phyloP scores from a whole-genome alignment of 2,888 invertebrate genomes.

The Pharmacophagus antenor region DNA sequence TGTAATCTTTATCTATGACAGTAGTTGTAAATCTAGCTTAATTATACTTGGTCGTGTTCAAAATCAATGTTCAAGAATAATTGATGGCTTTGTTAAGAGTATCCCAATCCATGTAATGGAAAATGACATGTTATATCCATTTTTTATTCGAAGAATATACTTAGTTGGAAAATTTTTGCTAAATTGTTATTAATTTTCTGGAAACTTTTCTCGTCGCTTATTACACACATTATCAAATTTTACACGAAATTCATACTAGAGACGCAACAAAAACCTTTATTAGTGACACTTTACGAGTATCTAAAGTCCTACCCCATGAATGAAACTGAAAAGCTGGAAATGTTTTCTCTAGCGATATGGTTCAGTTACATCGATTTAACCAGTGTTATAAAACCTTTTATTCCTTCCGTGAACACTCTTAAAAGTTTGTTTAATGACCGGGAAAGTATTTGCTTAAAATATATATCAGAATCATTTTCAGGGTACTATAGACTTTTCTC shows the following conservation, averaged over 20 bases:
- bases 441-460: background rate
- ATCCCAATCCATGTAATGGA: background rate
- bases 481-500: background rate
- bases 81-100: background rate
- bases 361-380: background rate
- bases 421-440: background rate
- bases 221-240: background rate
- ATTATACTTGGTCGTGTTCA: background rate
- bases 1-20: too few relatives aligned
- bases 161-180: background rate
- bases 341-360: background rate
- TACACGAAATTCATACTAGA: too few relatives aligned
- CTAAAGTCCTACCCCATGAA: background rate
- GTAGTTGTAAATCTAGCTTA: background rate
- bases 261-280: too few relatives aligned
- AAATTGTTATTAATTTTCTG: background rate
- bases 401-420: background rate
- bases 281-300: background rate
- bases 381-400: background rate
- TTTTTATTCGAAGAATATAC: too few relatives aligned
- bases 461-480: background rate
- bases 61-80: background rate
- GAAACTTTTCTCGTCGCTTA: background rate
- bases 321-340: background rate
- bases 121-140: background rate